phyloP scores from a whole-genome alignment of 2,888 invertebrate genomes.

The Ischnura elegans region DNA sequence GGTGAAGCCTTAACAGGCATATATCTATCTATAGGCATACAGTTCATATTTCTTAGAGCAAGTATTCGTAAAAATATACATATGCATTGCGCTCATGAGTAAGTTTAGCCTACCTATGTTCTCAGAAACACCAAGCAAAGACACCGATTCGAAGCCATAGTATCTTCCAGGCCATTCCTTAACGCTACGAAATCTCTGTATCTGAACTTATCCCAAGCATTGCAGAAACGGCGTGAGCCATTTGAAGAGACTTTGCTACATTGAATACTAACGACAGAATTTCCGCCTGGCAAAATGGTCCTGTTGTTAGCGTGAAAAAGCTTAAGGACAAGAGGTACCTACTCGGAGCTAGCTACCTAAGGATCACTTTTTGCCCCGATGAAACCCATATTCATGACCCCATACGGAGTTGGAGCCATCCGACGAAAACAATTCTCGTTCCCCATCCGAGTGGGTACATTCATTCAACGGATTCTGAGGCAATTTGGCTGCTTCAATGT shows the following conservation, averaged over 20 bases:
- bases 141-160: not conserved
- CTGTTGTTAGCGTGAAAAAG: not conserved
- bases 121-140: not conserved
- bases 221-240: not conserved
- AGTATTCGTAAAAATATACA: not conserved
- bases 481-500: not conserved
- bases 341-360: not conserved
- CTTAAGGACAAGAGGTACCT: not conserved
- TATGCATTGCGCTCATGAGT: too few species aligned
- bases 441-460: not conserved
- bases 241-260: not conserved
- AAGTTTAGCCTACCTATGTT: too few species aligned
- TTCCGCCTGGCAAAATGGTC: not conserved
- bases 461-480: not conserved
- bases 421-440: not conserved
- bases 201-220: not conserved
- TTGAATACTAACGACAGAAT: not conserved
- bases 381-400: not conserved
- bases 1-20: too few species aligned
- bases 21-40: too few species aligned
- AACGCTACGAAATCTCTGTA: not conserved
- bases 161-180: not conserved
- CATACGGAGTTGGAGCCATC: not conserved
- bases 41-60: not conserved
- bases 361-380: not conserved